Percentiles rank a stretch among this genome's conserved stretches.
phyloP scores from a whole-genome alignment of 2,888 invertebrate species.

The Stenodema calcarata region DNA sequence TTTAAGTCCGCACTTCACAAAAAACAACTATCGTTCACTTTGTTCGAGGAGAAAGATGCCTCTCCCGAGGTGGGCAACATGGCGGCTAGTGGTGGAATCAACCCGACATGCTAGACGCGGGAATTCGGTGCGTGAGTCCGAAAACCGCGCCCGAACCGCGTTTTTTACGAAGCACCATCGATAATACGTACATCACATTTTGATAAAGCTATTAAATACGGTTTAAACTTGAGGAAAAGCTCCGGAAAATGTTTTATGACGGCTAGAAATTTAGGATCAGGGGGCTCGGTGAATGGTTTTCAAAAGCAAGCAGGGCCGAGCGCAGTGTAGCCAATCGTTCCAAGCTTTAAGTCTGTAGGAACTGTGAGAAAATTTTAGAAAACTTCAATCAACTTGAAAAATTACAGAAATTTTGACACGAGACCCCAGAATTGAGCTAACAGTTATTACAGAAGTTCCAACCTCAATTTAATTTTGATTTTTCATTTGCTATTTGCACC shows the following conservation, averaged over 20 bases:
- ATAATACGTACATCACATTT: conserved; percentile 22
- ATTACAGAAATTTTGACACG: too few relatives aligned
- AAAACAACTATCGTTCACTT: conserved; percentile 77
- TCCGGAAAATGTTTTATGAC: background rate
- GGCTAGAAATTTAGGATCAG: background rate
- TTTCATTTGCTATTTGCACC: too few relatives aligned
- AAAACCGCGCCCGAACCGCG: background rate
- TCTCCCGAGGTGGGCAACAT: conserved; percentile 82
- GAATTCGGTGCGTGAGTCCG: conserved; percentile 60
- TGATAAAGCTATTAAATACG: background rate
- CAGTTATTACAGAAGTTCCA: too few relatives aligned
- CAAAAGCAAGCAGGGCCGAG: background rate
- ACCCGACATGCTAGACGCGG: conserved; percentile 75
- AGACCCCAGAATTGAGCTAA: too few relatives aligned
- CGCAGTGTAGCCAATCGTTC: background rate
- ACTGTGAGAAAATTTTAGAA: too few relatives aligned
- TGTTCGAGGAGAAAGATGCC: conserved; percentile 76
- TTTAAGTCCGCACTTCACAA: conserved; percentile 75
- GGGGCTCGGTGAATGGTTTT: background rate
- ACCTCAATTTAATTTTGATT: too few relatives aligned
- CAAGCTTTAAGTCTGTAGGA: background rate
- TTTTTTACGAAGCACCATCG: background rate
- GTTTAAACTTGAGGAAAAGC: background rate
- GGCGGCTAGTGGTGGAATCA: conserved; percentile 77
- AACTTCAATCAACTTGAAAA: too few relatives aligned